Base-by-base conservation (phyloP, 2,113 vertebrate species). In the Echinops telfairi region DNA sequence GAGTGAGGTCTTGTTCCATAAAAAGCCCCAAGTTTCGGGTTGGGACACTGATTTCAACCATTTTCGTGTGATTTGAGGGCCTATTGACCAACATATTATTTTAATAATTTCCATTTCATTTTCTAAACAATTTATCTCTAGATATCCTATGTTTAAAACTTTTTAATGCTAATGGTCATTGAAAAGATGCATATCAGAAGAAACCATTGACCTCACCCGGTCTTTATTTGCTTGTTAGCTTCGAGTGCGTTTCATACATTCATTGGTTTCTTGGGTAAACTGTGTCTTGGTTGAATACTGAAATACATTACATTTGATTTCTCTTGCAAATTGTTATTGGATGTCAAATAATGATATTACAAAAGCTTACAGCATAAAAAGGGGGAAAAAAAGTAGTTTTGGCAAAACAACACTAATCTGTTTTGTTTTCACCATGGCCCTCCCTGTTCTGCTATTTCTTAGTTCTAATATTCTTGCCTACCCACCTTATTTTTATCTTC, bases 51-150 rank as follows among this genome's bases (percentile, higher is more conserved):
- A 89, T 86, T 92, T 79, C 38, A 95, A 40, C 2, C 81, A 90
- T 83, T 85, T 88, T 57, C 64, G 16, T 77, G 27, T 82, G 84
- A 87, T 43, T 33, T 82, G 11, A 86, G 6, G 29, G 11, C 31
- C 76, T 90, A n/a, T 14, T 92, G 29, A 78, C 9, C 6, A 70
- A 53, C 6, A 14, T 81, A 9, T 40, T 92, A 78, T 92, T 94
- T 92, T 86, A 88, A 79, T 92, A 38, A 78, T 90, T 92, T 90
- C 20, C 2, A 88, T 96, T 64, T 92, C 73, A 73, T 82, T 95
- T 95, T 31, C 38, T 27, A 80, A 82, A 71, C 53, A 4, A 7
- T 75, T 93, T 90, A 57, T 15, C n/a, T 47, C 23, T 66, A 85
- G 40, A 66, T 36, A 84, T 78, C 53, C 17, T 8, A 82, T 77